Conservation (phyloP, 2,888 invertebrate species). For the Biston betularia region DNA sequence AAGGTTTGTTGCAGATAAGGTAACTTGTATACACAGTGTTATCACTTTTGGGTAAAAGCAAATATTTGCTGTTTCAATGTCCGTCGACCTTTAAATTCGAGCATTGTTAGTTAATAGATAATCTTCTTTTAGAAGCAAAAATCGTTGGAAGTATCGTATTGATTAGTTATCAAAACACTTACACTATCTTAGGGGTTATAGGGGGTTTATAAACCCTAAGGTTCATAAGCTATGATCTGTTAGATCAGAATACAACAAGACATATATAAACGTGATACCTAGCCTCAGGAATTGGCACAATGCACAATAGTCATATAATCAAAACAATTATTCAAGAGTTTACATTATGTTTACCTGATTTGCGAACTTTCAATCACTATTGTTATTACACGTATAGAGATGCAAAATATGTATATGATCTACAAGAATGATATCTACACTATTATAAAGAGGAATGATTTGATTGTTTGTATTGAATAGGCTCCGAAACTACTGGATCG, state of each 20-base stretch:
- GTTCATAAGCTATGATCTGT: neutral
- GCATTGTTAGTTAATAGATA: slow-evolving; percentile 14
- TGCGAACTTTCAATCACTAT: slow-evolving; percentile 12
- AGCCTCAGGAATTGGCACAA: neutral
- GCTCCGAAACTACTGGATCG: too few relatives aligned
- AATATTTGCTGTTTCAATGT: slow-evolving; percentile 69
- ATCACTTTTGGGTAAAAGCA: slow-evolving; percentile 55
- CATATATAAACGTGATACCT: neutral
- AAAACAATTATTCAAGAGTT: slow-evolving; percentile 26
- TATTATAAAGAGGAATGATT: too few relatives aligned
- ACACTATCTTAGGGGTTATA: too few relatives aligned
- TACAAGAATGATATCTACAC: slow-evolving; percentile 14
- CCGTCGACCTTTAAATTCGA: slow-evolving; percentile 54
- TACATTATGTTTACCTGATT: slow-evolving; percentile 11
- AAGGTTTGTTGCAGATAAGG: slow-evolving; percentile 54
- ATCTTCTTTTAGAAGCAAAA: neutral
- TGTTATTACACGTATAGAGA: slow-evolving; percentile 11
- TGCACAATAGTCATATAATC: slow-evolving; percentile 16
- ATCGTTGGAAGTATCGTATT: neutral
- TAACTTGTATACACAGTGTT: slow-evolving; percentile 49
- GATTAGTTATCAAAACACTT: neutral
- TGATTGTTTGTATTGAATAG: too few relatives aligned
- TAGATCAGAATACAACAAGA: neutral
- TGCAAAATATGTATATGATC: slow-evolving; percentile 3
- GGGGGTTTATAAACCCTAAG: too few relatives aligned